Evolutionary conservation across 2,888 invertebrate genomes (phyloP).

Genomic region (Paralinhomoeus sp.): DNA sequence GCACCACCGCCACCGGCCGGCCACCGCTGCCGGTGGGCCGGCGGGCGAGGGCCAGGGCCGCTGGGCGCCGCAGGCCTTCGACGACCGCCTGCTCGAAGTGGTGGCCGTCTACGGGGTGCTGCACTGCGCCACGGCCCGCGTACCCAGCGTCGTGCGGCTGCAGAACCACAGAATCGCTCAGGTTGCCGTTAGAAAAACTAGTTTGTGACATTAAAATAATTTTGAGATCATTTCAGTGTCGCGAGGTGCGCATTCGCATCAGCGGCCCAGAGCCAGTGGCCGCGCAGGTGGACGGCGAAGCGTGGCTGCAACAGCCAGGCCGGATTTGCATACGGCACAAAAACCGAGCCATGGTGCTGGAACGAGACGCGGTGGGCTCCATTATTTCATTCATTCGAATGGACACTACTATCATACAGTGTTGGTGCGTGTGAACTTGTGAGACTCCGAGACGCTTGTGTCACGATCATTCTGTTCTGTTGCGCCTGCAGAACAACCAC

Average conservation of each 20-base stretch:
- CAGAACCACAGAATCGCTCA: constrained; percentile 92
- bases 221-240: constrained; percentile 44
- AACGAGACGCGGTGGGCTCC: constrained; percentile 48
- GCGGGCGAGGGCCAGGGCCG: too few species aligned
- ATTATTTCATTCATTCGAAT: too few species aligned
- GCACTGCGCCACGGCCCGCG: constrained; percentile 85
- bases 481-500: too few species aligned
- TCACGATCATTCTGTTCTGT: too few species aligned
- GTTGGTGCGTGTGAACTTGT: too few species aligned
- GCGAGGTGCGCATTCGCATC: constrained; percentile 82
- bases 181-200: constrained; percentile 20
- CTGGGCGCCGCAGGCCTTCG: constrained; percentile 84
- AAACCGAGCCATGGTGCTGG: constrained; percentile 85
- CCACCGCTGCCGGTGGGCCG: too few species aligned
- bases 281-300: constrained; percentile 87
- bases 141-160: constrained; percentile 59
- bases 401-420: too few species aligned
- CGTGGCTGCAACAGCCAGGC: constrained; percentile 90
- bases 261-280: constrained; percentile 66
- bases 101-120: constrained; percentile 91
- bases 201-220: too few species aligned
- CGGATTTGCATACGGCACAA: constrained; percentile 85
- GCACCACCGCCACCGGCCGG: too few species aligned
- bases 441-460: too few species aligned
- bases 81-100: constrained; percentile 82